Evolutionary conservation across 2,797 vertebrate species (phyloP), one percentile per base, ranked within the genome.

Genomic region (Myripristis jacobus): DNA sequence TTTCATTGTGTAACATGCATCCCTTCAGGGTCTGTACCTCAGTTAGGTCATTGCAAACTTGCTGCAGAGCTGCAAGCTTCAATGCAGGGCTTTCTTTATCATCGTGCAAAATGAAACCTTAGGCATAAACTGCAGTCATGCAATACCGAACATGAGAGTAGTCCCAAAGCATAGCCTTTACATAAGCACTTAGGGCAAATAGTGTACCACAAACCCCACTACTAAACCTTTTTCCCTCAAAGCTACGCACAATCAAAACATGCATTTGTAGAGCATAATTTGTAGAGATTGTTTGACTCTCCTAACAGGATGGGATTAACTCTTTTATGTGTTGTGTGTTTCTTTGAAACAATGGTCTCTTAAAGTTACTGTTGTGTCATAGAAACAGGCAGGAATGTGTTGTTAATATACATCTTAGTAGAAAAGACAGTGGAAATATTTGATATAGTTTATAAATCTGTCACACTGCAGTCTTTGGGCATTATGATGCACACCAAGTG

Each of bases 191-290:
- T 93, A 93, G 77, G 82, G 73, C 79, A 87, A 79, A 79, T 81
- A 89, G 79, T 84, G 82, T 74, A 87, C 80, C 80, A 74, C 57
- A 81, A n/a, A 73, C 78, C 86, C 87, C 57, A 78, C 82, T 82
- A 75, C 66, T 70, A 53, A 43, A 41, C 52, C 75, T 82, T 86
- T 70, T 80, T 75, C 82, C 87, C 88, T 88, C 83, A 63, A 85
- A 91, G 92, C 93, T 93, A 90, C 82, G 92, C 93, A 94, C 94
- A 95, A 95, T 93, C 91, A 93, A 88, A 90, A 83, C 76, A 80
- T 87, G 67, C 54, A 84, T 85, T 86, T 70, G 46, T 66, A 71
- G 77, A 84, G 58, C 55, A 52, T 58, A 63, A 63, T 82, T 71
- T 68, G 52, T 67, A 80, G 64, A 80, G 73, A 81, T 65, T 67